Evolutionary conservation across 2,888 invertebrate species (phyloP).

Genomic region (Philereme vetulata): DNA sequence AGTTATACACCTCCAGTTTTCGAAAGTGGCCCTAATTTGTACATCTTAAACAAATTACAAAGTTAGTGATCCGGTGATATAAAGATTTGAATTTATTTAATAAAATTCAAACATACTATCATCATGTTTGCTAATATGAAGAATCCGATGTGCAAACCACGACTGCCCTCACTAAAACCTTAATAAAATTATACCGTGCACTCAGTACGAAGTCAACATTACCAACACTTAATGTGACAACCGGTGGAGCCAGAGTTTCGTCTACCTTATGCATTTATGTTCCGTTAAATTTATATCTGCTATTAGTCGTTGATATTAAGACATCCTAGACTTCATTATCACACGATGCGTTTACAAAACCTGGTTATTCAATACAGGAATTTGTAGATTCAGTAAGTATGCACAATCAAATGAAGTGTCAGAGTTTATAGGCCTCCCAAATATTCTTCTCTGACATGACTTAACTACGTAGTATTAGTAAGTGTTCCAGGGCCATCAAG

Average conservation of each 20-base stretch:
- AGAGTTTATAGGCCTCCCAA: too few relatives aligned
- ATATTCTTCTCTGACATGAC: too few relatives aligned
- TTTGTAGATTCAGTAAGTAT: background rate
- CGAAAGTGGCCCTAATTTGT: too few relatives aligned
- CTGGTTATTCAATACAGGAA: background rate
- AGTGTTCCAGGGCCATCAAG: constrained; percentile 36
- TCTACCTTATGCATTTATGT: constrained; percentile 57
- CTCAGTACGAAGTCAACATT: constrained; percentile 47
- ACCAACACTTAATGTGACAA: constrained; percentile 53
- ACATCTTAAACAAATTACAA: background rate
- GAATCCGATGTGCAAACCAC: constrained; percentile 18
- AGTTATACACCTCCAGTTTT: too few relatives aligned
- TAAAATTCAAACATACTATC: constrained; percentile 12
- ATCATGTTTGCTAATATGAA: constrained; percentile 15
- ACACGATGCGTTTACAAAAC: constrained; percentile 31
- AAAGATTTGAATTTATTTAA: constrained; percentile 3
- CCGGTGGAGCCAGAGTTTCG: constrained; percentile 51
- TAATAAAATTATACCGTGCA: constrained; percentile 61
- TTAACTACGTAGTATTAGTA: constrained; percentile 3
- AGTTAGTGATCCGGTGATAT: constrained; percentile 6
- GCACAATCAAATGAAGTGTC: too few relatives aligned
- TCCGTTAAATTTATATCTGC: constrained; percentile 58
- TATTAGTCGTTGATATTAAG: constrained; percentile 63
- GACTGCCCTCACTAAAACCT: constrained; percentile 61
- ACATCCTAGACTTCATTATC: constrained; percentile 58